A percentile compares a stretch with the other conserved stretches of the same genome.
Evolutionary conservation across 2,797 vertebrate genomes (phyloP).

Genomic region (Channallabes apus): DNA sequence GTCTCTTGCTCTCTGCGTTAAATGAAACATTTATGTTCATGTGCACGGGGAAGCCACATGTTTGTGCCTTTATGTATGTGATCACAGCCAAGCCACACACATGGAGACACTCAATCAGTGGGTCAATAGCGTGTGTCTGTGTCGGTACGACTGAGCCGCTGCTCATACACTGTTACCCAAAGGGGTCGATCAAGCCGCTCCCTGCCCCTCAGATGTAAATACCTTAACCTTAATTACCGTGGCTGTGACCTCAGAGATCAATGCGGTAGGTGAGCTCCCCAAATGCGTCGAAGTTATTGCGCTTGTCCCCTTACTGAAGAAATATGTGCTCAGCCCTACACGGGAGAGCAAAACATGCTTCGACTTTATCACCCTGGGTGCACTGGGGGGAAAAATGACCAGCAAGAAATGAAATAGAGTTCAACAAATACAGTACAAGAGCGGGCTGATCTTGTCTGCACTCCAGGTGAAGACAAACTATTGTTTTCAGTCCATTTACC

Average conservation of each 20-base stretch:
- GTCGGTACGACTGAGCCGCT: slow-evolving; percentile 58
- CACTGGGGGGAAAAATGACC: slow-evolving; percentile 32
- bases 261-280: slow-evolving; percentile 22
- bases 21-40: slow-evolving; percentile 11
- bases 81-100: slow-evolving; percentile 53
- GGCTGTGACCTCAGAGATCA: slow-evolving; percentile 42
- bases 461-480: slow-evolving; percentile 52
- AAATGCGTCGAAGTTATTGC: slow-evolving; percentile 40
- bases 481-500: slow-evolving; percentile 54
- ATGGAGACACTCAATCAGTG: slow-evolving; percentile 62
- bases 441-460: slow-evolving; percentile 35
- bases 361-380: slow-evolving; percentile 42
- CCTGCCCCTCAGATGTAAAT: slow-evolving; percentile 61
- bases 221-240: slow-evolving; percentile 56
- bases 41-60: neutral
- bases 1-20: slow-evolving; percentile 15
- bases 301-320: slow-evolving; percentile 11
- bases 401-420: slow-evolving; percentile 44
- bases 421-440: slow-evolving; percentile 47
- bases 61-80: slow-evolving; percentile 37
- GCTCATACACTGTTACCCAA: slow-evolving; percentile 57
- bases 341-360: slow-evolving; percentile 39
- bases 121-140: slow-evolving; percentile 73
- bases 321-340: slow-evolving; percentile 36
- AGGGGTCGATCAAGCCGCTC: slow-evolving; percentile 64